Evolutionary conservation across 2,888 invertebrate genomes (phyloP).

Genomic region (Myathropa florea): DNA sequence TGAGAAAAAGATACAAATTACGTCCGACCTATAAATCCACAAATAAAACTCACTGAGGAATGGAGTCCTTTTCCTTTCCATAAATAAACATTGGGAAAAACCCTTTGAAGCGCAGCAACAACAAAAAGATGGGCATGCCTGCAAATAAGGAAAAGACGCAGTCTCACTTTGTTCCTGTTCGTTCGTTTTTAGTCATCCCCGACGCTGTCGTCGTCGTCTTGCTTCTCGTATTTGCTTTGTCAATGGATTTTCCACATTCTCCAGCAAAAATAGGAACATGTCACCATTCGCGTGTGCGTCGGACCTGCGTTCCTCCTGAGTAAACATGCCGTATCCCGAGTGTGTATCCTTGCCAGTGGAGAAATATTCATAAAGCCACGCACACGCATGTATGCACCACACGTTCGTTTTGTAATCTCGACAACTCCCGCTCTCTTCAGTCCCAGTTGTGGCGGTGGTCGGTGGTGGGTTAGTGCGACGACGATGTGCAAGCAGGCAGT

Average conservation of each 20-base stretch:
- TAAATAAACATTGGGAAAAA: conserved; percentile 56
- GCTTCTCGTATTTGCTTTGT: conserved; percentile 42
- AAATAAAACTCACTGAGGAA: conserved; percentile 50
- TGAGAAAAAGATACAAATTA: conserved; percentile 42
- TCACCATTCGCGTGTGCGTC: conserved; percentile 14
- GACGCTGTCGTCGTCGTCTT: neutral
- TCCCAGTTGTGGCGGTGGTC: conserved; percentile 4
- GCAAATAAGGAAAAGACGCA: conserved; percentile 16
- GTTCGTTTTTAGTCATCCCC: no score
- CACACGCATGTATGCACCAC: conserved; percentile 43
- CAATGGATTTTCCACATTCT: conserved; percentile 67
- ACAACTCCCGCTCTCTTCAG: conserved; percentile 1
- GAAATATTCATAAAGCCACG: conserved; percentile 39
- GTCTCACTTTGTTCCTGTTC: neutral
- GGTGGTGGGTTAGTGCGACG: conserved; percentile 34
- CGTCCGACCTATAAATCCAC: conserved; percentile 67
- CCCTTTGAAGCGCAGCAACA: conserved; percentile 20
- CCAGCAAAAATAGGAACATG: conserved; percentile 57
- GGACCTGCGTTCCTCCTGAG: conserved; percentile 32
- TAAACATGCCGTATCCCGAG: conserved; percentile 29
- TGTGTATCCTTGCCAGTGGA: conserved; percentile 29
- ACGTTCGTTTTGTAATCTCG: neutral
- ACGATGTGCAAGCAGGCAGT: neutral
- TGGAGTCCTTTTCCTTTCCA: conserved; percentile 51
- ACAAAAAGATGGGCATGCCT: neutral